Base-by-base conservation (phyloP, 2,797 vertebrate species). In the Eurystomus glaucurus region DNA sequence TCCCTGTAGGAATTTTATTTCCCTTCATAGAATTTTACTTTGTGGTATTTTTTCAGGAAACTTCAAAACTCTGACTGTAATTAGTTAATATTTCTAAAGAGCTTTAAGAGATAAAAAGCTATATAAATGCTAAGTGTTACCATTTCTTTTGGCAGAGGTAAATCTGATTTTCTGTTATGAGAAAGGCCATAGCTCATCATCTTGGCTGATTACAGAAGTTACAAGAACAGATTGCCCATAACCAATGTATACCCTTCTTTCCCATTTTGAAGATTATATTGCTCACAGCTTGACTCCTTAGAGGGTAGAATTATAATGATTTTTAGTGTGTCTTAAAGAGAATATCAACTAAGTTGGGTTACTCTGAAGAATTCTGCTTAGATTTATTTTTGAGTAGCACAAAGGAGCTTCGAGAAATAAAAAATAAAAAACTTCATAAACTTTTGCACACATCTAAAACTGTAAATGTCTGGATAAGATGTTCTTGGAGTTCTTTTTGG, bases 211-310 rank as follows among this genome's bases (percentile, higher is more conserved):
- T 93, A 84, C 23, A 52, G 35, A 95, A 82, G 45, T 82, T 92
- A 76, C 25, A 11, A 88, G 88, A 97, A 90, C 95, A 96, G 93
- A 96, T 97, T 97, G 94, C 80, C 88, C 90, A 93, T 96, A 96
- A 96, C 83, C 39, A 90, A 68, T 92, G 85, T 85, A 96, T 76
- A 80, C 66, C 28, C 68, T 70, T 85, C 65, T 85, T 92, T 93
- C 84, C 66, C 85, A 96, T 96, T 88, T 84, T 92, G 80, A 84
- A 96, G 95, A 97, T 96, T 93, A 85, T 90, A 96, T 88, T 97
- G 85, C 93, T 94, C 96, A 90, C 94, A 97, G 96, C 93, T 96
- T 96, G 94, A 95, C 72, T 97, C 50, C 90, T 90, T 93, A 66
- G 91, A 95, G 76, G 51, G 61, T 86, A 93, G 82, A 93, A 96